Conservation (phyloP, 1,140 invertebrate genomes). For the Riptortus pedestris region DNA sequence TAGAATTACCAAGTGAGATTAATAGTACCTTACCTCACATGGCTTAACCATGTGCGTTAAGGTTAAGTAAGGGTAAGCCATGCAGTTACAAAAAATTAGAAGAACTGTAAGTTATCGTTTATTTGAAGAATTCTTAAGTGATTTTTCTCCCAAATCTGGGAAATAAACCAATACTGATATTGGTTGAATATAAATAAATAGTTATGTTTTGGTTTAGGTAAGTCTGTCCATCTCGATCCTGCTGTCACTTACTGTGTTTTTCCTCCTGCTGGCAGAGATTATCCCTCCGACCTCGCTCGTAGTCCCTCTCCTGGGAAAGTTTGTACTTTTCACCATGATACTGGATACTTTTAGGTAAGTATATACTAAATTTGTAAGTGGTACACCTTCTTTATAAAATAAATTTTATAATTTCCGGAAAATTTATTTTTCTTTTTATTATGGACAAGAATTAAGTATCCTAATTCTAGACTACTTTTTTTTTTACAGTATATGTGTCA, state of each 20-base stretch:
- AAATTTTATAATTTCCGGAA: not conserved
- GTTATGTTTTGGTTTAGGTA: slow-evolving; percentile 47
- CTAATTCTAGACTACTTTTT: too few relatives aligned
- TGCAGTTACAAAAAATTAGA: too few relatives aligned
- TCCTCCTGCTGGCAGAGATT: slow-evolving; percentile 93
- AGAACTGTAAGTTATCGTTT: too few relatives aligned
- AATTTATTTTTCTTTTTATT: not conserved
- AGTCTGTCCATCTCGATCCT: slow-evolving; percentile 97
- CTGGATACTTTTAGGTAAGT: slow-evolving; percentile 85
- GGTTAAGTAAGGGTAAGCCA: too few relatives aligned
- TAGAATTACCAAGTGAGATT: too few relatives aligned
- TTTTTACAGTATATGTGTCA: slow-evolving; percentile 81
- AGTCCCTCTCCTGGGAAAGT: slow-evolving; percentile 95
- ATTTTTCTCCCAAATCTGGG: too few relatives aligned
- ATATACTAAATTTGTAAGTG: too few relatives aligned
- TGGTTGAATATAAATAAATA: not conserved
- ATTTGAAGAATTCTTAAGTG: too few relatives aligned
- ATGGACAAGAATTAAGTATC: not conserved
- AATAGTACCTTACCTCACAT: too few relatives aligned
- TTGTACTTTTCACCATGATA: slow-evolving; percentile 99
- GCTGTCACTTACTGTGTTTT: slow-evolving; percentile 98
- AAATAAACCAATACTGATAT: too few relatives aligned
- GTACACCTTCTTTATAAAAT: not conserved
- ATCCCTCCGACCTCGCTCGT: slow-evolving; percentile 97
- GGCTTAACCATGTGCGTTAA: too few relatives aligned